Evolutionary conservation across 2,113 vertebrate genomes (phyloP), one percentile per base, ranked within the genome.

Genomic region (Takifugu flavidus): DNA sequence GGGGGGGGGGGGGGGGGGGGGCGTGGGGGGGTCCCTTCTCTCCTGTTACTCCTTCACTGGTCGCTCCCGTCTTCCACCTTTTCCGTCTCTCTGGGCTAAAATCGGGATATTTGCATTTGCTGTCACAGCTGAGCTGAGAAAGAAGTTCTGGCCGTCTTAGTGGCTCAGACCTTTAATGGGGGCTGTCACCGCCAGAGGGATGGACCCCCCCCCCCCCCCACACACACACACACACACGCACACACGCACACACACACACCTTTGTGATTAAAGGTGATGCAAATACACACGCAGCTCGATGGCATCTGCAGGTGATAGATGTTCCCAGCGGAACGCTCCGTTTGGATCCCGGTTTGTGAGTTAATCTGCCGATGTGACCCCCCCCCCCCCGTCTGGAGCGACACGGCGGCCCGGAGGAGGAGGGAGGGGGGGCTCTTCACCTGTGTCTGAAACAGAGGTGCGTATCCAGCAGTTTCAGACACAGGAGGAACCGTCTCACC

Each of bases 101-200:
- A 61, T 78, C 43, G 11, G 65, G 75, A 65, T 82, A 89, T 90
- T 88, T 89, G 85, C 87, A 89, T 90, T 86, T 47, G 49, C 83
- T 89, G 87, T 89, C 85, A 91, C 83, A 89, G 88, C 85, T 84
- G 71, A 84, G 82, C 20, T 72, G 80, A 83, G 80, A 75, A 89
- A 89, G 83, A 90, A 86, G 87, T 89, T 87, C 72, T 25, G 31
- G 65, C 70, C 69, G 59, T 84, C 77, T 81, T 59, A 49, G 54
- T 31, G 56, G 58, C 63, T 79, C 68, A 65, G 51, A 77, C 80
- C 79, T 84, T 89, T 87, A 88, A 90, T 88, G 83, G 77, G 67
- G 75, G 80, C 85, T 89, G 88, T 87, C 88, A 81, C 76, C 75
- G 72, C 70, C 60, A 83, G 77, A 78, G 75, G 88, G 86, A 89